These are phyloP conservation scores for Picus viridis DNA, from an alignment of 2,797 vertebrate genomes.

Conservation along the genomic window DNA sequence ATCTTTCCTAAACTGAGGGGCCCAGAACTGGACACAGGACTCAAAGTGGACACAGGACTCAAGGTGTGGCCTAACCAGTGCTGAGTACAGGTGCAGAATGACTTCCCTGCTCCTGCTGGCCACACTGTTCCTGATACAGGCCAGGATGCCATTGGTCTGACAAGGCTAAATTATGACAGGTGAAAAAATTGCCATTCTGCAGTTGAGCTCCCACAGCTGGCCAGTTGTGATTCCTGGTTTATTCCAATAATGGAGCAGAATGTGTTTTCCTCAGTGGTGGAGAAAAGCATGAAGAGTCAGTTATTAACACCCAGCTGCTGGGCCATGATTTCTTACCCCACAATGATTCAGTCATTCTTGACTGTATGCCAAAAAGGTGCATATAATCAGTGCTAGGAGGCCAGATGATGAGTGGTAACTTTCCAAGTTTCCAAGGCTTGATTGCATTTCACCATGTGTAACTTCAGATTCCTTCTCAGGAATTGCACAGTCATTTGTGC, in stretches of 20 bases:
- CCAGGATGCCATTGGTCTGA: background rate
- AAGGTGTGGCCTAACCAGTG: too few relatives aligned
- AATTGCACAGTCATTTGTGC: background rate
- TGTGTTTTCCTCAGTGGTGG: background rate
- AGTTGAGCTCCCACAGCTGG: slow-evolving; percentile 38
- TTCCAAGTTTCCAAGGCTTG: background rate
- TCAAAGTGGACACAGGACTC: too few relatives aligned
- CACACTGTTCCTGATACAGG: too few relatives aligned
- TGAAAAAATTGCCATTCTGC: slow-evolving; percentile 7
- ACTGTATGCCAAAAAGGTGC: background rate
- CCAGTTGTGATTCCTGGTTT: background rate
- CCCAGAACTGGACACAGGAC: too few relatives aligned
- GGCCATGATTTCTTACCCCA: background rate
- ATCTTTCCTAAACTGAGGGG: too few relatives aligned
- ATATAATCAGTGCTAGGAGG: background rate
- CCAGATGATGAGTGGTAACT: background rate
- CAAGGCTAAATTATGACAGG: background rate
- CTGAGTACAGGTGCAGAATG: too few relatives aligned
- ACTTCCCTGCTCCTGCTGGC: too few relatives aligned
- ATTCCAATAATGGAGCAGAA: slow-evolving; percentile 14
- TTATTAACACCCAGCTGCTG: slow-evolving; percentile 20
- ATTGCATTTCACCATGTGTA: background rate
- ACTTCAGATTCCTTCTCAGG: background rate
- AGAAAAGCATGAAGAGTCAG: background rate
- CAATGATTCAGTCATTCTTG: background rate